phyloP scores from a whole-genome alignment of 2,113 vertebrate genomes.

The Clarias magur region DNA sequence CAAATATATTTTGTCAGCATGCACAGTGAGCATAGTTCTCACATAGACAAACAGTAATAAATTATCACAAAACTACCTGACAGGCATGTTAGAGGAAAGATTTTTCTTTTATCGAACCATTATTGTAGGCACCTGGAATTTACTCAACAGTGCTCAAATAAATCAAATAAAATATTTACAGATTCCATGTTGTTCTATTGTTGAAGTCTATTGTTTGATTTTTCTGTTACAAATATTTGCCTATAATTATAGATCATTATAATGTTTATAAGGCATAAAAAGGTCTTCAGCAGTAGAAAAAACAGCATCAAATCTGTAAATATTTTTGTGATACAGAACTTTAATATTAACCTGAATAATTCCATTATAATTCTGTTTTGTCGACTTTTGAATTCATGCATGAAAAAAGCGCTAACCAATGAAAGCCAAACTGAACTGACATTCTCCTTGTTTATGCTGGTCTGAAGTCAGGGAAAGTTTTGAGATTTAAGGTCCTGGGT shows the following conservation, averaged over 20 bases:
- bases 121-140: not conserved
- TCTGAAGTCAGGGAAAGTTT: not conserved
- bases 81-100: not conserved
- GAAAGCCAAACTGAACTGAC: not conserved
- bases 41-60: not conserved
- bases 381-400: not conserved
- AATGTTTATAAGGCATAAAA: not conserved
- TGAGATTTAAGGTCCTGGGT: not conserved
- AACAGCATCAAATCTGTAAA: not conserved
- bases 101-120: not conserved
- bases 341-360: not conserved
- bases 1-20: not conserved
- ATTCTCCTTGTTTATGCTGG: not conserved
- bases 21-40: not conserved
- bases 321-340: constrained; percentile 7
- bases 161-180: not conserved
- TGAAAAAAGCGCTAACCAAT: not conserved
- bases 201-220: not conserved
- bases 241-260: not conserved
- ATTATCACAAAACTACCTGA: not conserved
- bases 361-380: not conserved
- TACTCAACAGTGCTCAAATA: not conserved
- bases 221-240: not conserved
- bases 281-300: not conserved
- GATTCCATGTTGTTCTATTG: not conserved